Percentiles rank a stretch among this genome's conserved stretches.
phyloP scores from a whole-genome alignment of 1,140 invertebrate species.

The Pseudomyrmex sp. region DNA sequence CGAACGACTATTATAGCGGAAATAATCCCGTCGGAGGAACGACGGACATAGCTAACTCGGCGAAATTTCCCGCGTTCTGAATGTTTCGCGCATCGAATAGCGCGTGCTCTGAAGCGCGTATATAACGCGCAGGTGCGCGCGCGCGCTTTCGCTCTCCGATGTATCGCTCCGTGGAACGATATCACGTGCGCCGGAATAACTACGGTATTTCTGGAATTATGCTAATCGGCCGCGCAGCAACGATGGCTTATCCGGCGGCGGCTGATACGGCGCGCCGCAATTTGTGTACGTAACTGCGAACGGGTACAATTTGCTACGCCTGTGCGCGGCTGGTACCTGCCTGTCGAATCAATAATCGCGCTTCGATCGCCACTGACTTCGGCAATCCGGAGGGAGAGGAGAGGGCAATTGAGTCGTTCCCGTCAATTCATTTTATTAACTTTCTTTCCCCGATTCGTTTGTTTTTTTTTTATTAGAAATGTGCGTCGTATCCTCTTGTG shows the following conservation, averaged over 20 bases:
- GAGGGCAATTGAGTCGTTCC: neutral
- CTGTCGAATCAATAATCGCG: conserved; percentile 39
- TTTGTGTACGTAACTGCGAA: conserved; percentile 55
- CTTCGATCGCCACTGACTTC: neutral
- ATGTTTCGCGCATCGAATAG: conserved; percentile 29
- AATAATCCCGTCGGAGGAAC: conserved; percentile 27
- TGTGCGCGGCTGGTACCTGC: conserved; percentile 1
- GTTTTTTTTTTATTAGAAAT: neutral
- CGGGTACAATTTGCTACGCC: conserved; percentile 44
- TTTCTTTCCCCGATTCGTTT: neutral
- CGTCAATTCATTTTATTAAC: neutral
- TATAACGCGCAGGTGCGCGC: conserved; percentile 41
- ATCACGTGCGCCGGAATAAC: conserved; percentile 57
- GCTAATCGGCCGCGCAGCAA: conserved; percentile 62
- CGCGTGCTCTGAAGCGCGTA: conserved; percentile 36
- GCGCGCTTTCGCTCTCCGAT: conserved; percentile 4
- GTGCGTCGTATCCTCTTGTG: too few species aligned
- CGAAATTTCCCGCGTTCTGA: conserved; percentile 35
- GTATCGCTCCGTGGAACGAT: conserved; percentile 29
- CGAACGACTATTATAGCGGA: neutral
- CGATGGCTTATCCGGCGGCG: conserved; percentile 62
- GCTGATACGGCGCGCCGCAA: conserved; percentile 63
- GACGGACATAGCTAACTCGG: neutral
- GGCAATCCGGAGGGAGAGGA: neutral
- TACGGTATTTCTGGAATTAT: conserved; percentile 69